These are phyloP conservation scores for Tetraneura akinire DNA, from an alignment of 1,140 invertebrate species.

Conservation along the genomic window DNA sequence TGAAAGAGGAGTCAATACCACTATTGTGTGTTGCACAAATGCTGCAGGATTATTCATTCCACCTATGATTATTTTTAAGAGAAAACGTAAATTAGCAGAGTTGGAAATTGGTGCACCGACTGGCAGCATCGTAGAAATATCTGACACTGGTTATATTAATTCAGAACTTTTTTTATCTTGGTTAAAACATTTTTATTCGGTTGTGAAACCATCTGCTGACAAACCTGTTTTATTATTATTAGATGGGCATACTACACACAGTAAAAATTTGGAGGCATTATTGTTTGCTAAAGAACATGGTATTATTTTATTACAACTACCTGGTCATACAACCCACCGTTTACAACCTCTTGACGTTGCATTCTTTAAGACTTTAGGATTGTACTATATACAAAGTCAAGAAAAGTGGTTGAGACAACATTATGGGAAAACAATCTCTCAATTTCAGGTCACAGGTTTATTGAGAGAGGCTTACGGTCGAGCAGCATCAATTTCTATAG, in stretches of 20 bases:
- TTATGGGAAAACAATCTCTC: slow-evolving; percentile 12
- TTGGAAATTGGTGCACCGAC: slow-evolving; percentile 49
- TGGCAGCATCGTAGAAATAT: slow-evolving; percentile 30
- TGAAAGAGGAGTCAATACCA: slow-evolving; percentile 60
- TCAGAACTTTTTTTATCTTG: slow-evolving; percentile 33
- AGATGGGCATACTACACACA: slow-evolving; percentile 42
- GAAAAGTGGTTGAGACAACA: slow-evolving; percentile 19
- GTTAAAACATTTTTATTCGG: slow-evolving; percentile 5
- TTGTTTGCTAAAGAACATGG: slow-evolving; percentile 35
- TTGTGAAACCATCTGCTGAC: background rate
- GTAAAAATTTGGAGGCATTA: slow-evolving; percentile 31
- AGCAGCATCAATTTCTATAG: slow-evolving; percentile 18
- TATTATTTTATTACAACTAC: background rate
- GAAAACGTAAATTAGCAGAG: no score
- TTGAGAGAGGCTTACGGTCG: slow-evolving; percentile 17
- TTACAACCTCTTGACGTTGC: slow-evolving; percentile 27
- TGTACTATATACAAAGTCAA: slow-evolving; percentile 20
- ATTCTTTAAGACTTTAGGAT: slow-evolving; percentile 27
- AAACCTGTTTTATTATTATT: slow-evolving; percentile 10
- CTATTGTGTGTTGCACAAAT: no score
- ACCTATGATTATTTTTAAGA: no score
- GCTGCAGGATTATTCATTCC: no score
- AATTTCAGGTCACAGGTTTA: slow-evolving; percentile 15
- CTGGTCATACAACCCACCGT: slow-evolving; percentile 40
- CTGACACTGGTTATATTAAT: slow-evolving; percentile 40